Evolutionary conservation across 92 coral and sea anemone genomes (phyloP).

Genomic region (Muricea muricata): DNA sequence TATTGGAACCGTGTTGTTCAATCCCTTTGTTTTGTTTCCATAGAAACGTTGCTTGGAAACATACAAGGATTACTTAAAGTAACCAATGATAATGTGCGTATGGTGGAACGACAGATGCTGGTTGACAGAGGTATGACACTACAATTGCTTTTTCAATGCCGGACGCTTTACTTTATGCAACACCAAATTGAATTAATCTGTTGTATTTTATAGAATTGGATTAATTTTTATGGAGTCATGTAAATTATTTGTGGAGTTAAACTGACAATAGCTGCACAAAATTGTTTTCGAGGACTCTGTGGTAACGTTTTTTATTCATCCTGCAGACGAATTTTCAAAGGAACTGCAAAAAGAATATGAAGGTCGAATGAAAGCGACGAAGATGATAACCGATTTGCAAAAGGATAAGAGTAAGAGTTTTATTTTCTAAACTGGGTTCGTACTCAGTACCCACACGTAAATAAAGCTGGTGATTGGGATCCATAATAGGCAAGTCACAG

Average conservation of each 20-base stretch:
- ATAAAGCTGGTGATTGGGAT: no score
- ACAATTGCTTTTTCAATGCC: not conserved
- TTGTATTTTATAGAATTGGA: no score
- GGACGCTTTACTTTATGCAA: not conserved
- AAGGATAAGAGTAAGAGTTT: conserved; percentile 80
- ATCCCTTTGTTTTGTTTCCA: conserved; percentile 8
- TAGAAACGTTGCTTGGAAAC: conserved; percentile 85
- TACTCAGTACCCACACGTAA: no score
- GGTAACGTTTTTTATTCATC: not conserved
- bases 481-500: no score
- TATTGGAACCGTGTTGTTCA: no score
- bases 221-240: no score
- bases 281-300: no score
- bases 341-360: conserved; percentile 87
- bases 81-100: conserved; percentile 89
- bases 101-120: conserved; percentile 86
- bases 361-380: conserved; percentile 81
- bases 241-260: no score
- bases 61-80: conserved; percentile 94
- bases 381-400: conserved; percentile 79
- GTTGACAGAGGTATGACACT: conserved; percentile 76
- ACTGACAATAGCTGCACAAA: no score
- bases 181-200: not conserved
- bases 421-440: no score
- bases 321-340: conserved; percentile 84